A percentile compares a stretch with the other conserved stretches of the same genome.
Conservation (phyloP, 2,888 invertebrate genomes). For the Melieria crassipennis region DNA sequence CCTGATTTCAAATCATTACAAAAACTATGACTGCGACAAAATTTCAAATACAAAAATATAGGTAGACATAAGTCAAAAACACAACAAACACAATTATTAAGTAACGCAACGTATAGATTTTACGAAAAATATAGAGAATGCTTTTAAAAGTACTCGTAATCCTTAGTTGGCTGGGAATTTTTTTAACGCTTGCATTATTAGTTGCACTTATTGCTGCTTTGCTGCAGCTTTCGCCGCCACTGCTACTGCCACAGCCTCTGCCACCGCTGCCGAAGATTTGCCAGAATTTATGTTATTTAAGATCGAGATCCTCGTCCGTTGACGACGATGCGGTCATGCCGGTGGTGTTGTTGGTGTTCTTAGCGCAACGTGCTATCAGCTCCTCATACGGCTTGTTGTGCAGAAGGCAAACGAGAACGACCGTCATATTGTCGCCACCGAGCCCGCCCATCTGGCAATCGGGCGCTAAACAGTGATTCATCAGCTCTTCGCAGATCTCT, state of each 20-base stretch:
- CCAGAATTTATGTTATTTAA: constrained; percentile 42
- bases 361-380: constrained; percentile 59
- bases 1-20: background rate
- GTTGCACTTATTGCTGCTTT: constrained; percentile 27
- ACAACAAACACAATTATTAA: constrained; percentile 49
- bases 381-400: constrained; percentile 64
- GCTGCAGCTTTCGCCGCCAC: constrained; percentile 34
- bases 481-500: constrained; percentile 94
- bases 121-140: constrained; percentile 40
- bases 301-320: constrained; percentile 39
- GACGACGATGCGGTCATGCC: constrained; percentile 35
- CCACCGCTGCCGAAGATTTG: background rate
- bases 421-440: constrained; percentile 99
- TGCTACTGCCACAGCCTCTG: background rate
- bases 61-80: constrained; percentile 39
- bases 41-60: constrained; percentile 35
- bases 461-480: constrained; percentile 95
- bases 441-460: constrained; percentile 97
- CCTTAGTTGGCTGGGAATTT: constrained; percentile 45
- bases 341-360: constrained; percentile 35
- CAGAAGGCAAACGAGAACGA: constrained; percentile 83
- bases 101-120: constrained; percentile 47
- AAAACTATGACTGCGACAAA: constrained; percentile 20
- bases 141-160: constrained; percentile 43
- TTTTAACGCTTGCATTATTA: constrained; percentile 35